These are phyloP conservation scores for Eupleurogrammus muticus DNA, from an alignment of 2,797 vertebrate genomes.

Conservation along the genomic window DNA sequence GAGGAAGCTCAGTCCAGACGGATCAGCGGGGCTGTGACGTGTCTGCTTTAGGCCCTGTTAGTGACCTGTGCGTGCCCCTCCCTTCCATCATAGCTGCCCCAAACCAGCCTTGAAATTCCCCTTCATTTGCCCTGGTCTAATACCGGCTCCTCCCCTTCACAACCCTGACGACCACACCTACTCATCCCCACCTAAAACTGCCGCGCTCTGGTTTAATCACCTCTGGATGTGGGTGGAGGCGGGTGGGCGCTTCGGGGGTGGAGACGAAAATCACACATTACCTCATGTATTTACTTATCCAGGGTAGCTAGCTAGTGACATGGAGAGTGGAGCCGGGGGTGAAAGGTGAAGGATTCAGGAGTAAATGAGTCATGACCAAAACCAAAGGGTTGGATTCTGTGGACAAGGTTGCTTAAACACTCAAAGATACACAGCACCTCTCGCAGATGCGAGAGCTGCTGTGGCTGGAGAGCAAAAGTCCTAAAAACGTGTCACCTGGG, in stretches of 20 bases:
- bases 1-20: slow-evolving; percentile 47
- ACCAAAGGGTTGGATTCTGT: slow-evolving; percentile 66
- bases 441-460: slow-evolving; percentile 36
- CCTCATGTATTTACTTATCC: slow-evolving; percentile 82
- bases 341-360: slow-evolving; percentile 82
- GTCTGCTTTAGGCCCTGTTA: slow-evolving; percentile 26
- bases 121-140: slow-evolving; percentile 27
- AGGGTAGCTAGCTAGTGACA: slow-evolving; percentile 69
- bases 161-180: slow-evolving; percentile 52
- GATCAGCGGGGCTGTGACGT: slow-evolving; percentile 26
- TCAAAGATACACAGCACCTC: slow-evolving; percentile 54
- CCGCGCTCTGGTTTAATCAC: slow-evolving; percentile 64
- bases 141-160: slow-evolving; percentile 28
- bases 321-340: slow-evolving; percentile 73
- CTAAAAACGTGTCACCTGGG: slow-evolving; percentile 52
- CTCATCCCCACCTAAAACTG: slow-evolving; percentile 57
- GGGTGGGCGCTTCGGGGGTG: slow-evolving; percentile 35
- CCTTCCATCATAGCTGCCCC: slow-evolving; percentile 42
- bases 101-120: slow-evolving; percentile 42
- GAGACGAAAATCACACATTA: slow-evolving; percentile 75
- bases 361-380: slow-evolving; percentile 84
- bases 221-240: slow-evolving; percentile 57
- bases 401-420: slow-evolving; percentile 72
- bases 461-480: slow-evolving; percentile 28
- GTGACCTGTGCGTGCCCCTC: slow-evolving; percentile 44